A percentile compares a stretch with the other conserved stretches of the same genome.
These are phyloP conservation scores for Brachyalestes nurse DNA, from an alignment of 2,797 vertebrate species.

Conservation along the genomic window DNA sequence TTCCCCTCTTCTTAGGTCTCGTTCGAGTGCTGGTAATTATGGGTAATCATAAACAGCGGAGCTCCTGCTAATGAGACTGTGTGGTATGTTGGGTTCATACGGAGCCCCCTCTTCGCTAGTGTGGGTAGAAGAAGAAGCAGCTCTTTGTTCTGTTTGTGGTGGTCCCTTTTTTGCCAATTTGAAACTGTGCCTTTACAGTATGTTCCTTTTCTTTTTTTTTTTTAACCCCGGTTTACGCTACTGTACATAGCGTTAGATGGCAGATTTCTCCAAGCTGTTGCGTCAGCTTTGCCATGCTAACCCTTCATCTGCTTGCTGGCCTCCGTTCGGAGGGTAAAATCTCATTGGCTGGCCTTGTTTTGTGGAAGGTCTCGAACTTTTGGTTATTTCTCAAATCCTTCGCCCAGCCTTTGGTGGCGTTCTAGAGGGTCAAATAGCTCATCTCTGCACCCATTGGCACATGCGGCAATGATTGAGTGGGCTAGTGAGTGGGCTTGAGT, in stretches of 20 bases:
- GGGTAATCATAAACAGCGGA: conserved; percentile 78
- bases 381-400: conserved; percentile 53
- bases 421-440: conserved; percentile 40
- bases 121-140: conserved; percentile 65
- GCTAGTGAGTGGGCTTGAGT: conserved; percentile 40
- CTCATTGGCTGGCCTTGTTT: conserved; percentile 69
- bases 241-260: conserved; percentile 69
- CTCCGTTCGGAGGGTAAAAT: conserved; percentile 63
- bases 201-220: conserved; percentile 61
- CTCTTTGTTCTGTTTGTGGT: conserved; percentile 65
- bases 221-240: conserved; percentile 63
- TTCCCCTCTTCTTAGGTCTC: conserved; percentile 65
- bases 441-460: conserved; percentile 64
- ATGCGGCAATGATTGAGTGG: conserved; percentile 19
- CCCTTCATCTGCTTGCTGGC: conserved; percentile 75
- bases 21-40: conserved; percentile 78
- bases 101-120: conserved; percentile 61
- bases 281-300: conserved; percentile 61
- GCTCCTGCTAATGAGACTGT: conserved; percentile 68
- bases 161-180: conserved; percentile 61
- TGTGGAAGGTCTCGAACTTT: conserved; percentile 45
- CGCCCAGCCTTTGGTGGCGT: conserved; percentile 46
- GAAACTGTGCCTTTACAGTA: conserved; percentile 66
- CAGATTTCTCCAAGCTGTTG: conserved; percentile 81
- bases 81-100: conserved; percentile 68